A percentile compares a stretch with the other conserved stretches of the same genome.
phyloP scores from a whole-genome alignment of 1,140 invertebrate genomes.

The Zophobas morio region DNA sequence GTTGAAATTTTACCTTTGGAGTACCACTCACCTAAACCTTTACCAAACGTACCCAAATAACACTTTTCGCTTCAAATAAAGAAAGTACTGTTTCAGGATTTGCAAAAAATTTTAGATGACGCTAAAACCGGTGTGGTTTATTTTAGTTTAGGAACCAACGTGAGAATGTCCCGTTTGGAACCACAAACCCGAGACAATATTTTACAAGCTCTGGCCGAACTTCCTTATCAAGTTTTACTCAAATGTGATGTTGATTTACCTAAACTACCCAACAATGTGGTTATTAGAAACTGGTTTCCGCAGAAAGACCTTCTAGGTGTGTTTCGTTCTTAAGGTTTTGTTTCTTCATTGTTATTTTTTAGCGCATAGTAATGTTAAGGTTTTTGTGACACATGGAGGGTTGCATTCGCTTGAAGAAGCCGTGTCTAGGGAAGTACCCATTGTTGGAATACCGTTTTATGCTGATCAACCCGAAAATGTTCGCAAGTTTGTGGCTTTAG shows the following conservation, averaged over 20 bases:
- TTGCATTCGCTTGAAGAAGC: constrained; percentile 67
- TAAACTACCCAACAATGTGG: background rate
- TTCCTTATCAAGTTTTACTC: constrained; percentile 62
- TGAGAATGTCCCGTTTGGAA: constrained; percentile 71
- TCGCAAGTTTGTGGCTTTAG: constrained; percentile 52
- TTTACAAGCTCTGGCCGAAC: constrained; percentile 68
- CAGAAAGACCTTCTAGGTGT: background rate
- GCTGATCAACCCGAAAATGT: constrained; percentile 56
- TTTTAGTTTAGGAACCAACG: constrained; percentile 72
- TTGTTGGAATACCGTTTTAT: constrained; percentile 67
- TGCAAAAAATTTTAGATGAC: constrained; percentile 67
- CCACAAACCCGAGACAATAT: constrained; percentile 67
- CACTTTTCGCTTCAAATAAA: constrained; percentile 62
- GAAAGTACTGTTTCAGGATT: constrained; percentile 69
- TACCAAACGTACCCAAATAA: constrained; percentile 71
- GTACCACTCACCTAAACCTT: constrained; percentile 57
- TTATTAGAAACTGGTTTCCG: background rate
- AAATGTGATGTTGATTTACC: background rate
- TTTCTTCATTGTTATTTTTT: background rate
- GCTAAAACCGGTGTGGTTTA: constrained; percentile 71
- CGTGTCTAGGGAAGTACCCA: constrained; percentile 67
- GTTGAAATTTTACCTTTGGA: constrained; percentile 31
- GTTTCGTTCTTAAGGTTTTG: background rate
- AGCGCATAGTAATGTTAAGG: constrained; percentile 64
- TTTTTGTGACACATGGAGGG: constrained; percentile 62